These are phyloP conservation scores for Diceros bicornis DNA, from an alignment of 2,797 vertebrate species.

Conservation along the genomic window DNA sequence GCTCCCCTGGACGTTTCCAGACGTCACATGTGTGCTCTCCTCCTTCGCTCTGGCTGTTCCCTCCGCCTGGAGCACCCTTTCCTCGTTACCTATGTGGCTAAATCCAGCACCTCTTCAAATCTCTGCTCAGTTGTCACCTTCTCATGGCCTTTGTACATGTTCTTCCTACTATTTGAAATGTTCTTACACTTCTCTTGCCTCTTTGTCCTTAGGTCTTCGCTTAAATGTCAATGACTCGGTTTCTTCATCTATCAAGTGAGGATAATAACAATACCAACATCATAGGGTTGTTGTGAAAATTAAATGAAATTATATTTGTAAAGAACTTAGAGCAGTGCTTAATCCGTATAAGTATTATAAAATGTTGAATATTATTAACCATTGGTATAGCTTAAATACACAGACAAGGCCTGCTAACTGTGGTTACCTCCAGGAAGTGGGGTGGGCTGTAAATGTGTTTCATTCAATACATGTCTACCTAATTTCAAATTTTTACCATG, in stretches of 20 bases:
- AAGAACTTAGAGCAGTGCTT: not conserved
- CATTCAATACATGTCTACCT: not conserved
- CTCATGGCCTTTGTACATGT: not conserved
- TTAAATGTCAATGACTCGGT: not conserved
- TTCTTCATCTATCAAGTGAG: not conserved
- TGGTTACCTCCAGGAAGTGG: not conserved
- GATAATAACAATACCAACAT: not conserved
- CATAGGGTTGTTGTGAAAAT: not conserved
- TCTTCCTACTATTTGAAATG: not conserved
- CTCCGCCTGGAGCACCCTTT: not conserved
- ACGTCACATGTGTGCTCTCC: not conserved
- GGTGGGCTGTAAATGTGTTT: not conserved
- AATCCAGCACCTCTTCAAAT: not conserved
- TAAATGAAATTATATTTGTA: not conserved
- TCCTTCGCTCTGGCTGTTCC: not conserved
- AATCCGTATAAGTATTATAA: not conserved
- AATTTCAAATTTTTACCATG: not conserved
- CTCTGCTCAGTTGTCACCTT: not conserved
- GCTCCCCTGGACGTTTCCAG: not conserved
- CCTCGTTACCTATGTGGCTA: not conserved
- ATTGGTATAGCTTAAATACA: not conserved
- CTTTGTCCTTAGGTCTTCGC: not conserved
- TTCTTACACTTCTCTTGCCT: not conserved
- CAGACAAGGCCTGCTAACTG: not conserved
- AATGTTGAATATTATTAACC: not conserved